A percentile compares a stretch with the other conserved stretches of the same genome.
These are phyloP conservation scores for Xestobium rufovillosum DNA, from an alignment of 2,888 invertebrate genomes.

Conservation along the genomic window DNA sequence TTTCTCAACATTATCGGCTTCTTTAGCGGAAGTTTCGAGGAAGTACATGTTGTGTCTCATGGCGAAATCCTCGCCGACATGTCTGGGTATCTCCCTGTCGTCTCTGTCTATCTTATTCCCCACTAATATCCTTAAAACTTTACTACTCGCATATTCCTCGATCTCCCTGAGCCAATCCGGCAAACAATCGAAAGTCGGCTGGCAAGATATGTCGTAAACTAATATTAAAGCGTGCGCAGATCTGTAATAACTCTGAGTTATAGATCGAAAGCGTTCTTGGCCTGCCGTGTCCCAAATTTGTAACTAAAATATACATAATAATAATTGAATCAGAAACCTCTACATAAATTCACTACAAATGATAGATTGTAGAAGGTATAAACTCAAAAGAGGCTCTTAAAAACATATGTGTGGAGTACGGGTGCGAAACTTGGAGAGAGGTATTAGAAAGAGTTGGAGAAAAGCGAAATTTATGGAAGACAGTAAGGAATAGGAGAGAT, in stretches of 20 bases:
- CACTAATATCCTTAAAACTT: conserved; percentile 89
- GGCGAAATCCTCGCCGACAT: conserved; percentile 94
- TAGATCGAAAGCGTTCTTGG: conserved; percentile 92
- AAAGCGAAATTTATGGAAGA: too few species aligned
- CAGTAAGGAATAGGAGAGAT: too few species aligned
- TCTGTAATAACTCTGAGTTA: conserved; percentile 95
- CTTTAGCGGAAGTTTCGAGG: conserved; percentile 95
- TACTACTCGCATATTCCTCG: conserved; percentile 93
- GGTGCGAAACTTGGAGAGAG: too few species aligned
- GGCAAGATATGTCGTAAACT: conserved; percentile 95
- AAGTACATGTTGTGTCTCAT: conserved; percentile 96
- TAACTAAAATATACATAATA: conserved; percentile 51
- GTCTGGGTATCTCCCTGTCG: conserved; percentile 89
- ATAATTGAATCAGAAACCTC: background rate
- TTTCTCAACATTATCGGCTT: conserved; percentile 95
- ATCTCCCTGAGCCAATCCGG: conserved; percentile 97
- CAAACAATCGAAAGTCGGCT: conserved; percentile 94
- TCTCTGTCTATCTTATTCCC: conserved; percentile 97
- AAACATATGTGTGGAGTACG: too few species aligned
- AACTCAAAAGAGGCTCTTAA: too few species aligned
- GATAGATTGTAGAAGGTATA: too few species aligned
- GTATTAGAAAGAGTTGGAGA: too few species aligned
- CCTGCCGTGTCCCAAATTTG: conserved; percentile 99
- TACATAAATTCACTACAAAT: too few species aligned
- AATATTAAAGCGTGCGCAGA: conserved; percentile 95